phyloP scores from a whole-genome alignment of 2,113 vertebrate genomes.

The Cyanistes caeruleus region DNA sequence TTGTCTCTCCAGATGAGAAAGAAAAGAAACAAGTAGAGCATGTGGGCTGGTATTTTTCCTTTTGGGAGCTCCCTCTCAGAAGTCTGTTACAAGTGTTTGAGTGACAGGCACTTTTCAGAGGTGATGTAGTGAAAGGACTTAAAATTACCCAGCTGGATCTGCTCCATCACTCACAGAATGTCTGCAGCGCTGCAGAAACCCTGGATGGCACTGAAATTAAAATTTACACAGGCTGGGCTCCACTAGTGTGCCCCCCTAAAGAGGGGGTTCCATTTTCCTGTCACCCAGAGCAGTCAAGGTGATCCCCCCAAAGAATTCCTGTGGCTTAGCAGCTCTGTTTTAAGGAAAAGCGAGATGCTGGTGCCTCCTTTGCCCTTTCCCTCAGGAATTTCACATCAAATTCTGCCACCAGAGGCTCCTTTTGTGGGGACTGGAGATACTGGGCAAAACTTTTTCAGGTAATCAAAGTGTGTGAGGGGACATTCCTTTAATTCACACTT shows the following conservation, averaged over 20 bases:
- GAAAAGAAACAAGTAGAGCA: neutral
- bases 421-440: neutral
- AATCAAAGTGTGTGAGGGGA: neutral
- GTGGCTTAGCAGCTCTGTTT: neutral
- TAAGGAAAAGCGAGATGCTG: neutral
- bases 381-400: neutral
- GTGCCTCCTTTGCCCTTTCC: neutral
- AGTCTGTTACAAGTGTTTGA: neutral
- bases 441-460: neutral
- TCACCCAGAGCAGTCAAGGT: neutral
- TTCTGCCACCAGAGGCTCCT: neutral
- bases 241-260: accelerated
- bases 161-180: neutral
- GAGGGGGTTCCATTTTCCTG: neutral
- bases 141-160: neutral
- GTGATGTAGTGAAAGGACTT: neutral
- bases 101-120: neutral
- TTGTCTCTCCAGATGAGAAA: neutral
- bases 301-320: neutral
- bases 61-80: neutral
- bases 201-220: neutral
- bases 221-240: neutral
- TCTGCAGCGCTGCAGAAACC: neutral
- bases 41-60: neutral
- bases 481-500: neutral